phyloP scores from a whole-genome alignment of 2,888 invertebrate genomes.

The Sinopyrophorus schimmeli region DNA sequence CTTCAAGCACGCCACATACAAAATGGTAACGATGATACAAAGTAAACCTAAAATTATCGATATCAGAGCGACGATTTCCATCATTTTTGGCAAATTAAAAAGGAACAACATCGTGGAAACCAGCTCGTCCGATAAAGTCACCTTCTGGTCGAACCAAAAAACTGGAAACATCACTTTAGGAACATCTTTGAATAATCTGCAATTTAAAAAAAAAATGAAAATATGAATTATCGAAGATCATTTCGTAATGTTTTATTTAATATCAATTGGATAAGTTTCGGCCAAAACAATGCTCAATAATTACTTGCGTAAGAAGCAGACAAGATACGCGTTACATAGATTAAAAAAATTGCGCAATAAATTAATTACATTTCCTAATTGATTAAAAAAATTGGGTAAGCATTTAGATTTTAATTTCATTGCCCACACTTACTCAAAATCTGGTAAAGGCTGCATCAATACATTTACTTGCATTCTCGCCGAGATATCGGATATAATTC shows the following conservation, averaged over 20 bases:
- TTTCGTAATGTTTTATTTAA: too few relatives aligned
- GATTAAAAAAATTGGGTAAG: too few relatives aligned
- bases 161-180: conserved; percentile 72
- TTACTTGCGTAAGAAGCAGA: too few relatives aligned
- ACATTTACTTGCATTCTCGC: conserved; percentile 83
- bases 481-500: conserved; percentile 75
- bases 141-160: conserved; percentile 75
- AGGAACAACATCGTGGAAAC: conserved; percentile 60
- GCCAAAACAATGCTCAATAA: too few relatives aligned
- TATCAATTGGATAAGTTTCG: too few relatives aligned
- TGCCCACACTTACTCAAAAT: conserved; percentile 69
- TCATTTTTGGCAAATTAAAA: conserved; percentile 56
- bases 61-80: conserved; percentile 38
- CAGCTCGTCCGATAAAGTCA: conserved; percentile 62
- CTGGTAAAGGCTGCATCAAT: conserved; percentile 66
- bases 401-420: too few relatives aligned
- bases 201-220: too few relatives aligned
- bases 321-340: too few relatives aligned
- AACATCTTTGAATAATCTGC: conserved; percentile 66
- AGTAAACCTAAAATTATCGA: conserved; percentile 39
- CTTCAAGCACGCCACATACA: conserved; percentile 40
- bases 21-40: conserved; percentile 39
- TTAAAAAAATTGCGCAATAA: too few relatives aligned
- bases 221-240: too few relatives aligned
- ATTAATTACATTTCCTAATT: too few relatives aligned